Conservation (phyloP, 2,797 vertebrate genomes). For the Pangasius larnaudii region DNA sequence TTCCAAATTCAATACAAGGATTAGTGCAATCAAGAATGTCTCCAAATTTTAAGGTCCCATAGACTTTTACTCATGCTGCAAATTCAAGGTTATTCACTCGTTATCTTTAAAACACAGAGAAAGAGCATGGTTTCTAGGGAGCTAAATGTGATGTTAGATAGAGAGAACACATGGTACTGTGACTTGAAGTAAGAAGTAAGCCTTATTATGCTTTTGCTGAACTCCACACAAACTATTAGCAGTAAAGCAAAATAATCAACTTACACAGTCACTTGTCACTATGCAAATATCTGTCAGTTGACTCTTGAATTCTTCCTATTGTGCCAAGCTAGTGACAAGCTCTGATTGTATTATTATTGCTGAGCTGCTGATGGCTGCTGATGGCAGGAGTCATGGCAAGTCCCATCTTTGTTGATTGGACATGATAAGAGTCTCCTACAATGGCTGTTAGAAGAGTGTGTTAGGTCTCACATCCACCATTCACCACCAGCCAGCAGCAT, state of each 20-base stretch:
- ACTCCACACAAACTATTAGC: not conserved
- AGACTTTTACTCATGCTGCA: conserved; percentile 27
- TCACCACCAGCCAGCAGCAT: conserved; percentile 51
- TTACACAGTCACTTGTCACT: conserved; percentile 36
- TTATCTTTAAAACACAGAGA: conserved; percentile 31
- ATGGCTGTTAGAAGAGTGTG: conserved; percentile 27
- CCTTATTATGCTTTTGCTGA: conserved; percentile 2
- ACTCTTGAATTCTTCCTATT: conserved; percentile 31
- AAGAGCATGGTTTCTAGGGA: conserved; percentile 1
- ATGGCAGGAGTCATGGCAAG: conserved; percentile 32
- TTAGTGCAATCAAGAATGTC: conserved; percentile 34
- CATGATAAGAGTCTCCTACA: conserved; percentile 31
- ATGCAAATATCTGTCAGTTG: conserved; percentile 30
- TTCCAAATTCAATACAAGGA: conserved; percentile 35
- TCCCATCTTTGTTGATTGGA: conserved; percentile 32
- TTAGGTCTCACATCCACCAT: conserved; percentile 38
- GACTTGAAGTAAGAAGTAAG: not conserved
- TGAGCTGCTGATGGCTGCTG: conserved; percentile 27
- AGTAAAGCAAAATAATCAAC: conserved; percentile 28
- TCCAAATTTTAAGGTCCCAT: conserved; percentile 1
- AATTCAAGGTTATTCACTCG: conserved; percentile 24
- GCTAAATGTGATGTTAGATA: not conserved
- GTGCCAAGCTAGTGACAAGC: conserved; percentile 9
- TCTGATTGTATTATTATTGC: conserved; percentile 50
- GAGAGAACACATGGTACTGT: not conserved